These are phyloP conservation scores for Callyntrura guangdongensis DNA, from an alignment of 2,888 invertebrate species.

Conservation along the genomic window DNA sequence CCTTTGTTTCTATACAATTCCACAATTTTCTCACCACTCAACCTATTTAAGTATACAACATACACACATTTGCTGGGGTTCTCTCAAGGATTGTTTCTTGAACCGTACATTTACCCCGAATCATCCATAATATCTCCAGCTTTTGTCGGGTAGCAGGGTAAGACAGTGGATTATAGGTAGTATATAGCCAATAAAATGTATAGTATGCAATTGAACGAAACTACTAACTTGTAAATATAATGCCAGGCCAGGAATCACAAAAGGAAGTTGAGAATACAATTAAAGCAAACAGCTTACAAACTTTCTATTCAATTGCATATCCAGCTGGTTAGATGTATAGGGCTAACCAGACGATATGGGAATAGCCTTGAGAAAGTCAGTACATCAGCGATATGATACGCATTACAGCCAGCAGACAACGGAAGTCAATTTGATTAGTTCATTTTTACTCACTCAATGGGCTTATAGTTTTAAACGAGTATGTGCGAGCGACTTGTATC, in stretches of 20 bases:
- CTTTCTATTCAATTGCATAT: neutral
- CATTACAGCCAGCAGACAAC: constrained; percentile 31
- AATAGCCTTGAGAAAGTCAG: constrained; percentile 23
- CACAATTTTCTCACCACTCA: constrained; percentile 1
- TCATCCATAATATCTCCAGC: constrained; percentile 24
- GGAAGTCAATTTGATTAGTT: constrained; percentile 81
- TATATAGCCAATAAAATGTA: neutral
- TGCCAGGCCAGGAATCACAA: constrained; percentile 21
- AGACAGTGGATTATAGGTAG: neutral
- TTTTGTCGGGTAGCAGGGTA: neutral
- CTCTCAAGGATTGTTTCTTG: constrained; percentile 14
- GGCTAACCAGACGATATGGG: neutral
- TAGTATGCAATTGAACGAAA: constrained; percentile 18
- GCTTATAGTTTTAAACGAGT: constrained; percentile 67
- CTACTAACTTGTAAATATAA: neutral
- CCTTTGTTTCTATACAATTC: constrained; percentile 1
- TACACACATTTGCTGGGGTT: neutral
- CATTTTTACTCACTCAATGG: constrained; percentile 77
- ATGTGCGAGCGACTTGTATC: constrained; percentile 32
- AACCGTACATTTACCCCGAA: neutral
- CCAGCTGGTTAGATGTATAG: neutral
- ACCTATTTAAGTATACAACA: neutral
- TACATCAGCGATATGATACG: neutral
- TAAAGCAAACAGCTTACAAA: constrained; percentile 18
- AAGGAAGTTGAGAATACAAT: neutral